phyloP scores from a whole-genome alignment of 1,140 invertebrate genomes.

The Apolygus lucorum region DNA sequence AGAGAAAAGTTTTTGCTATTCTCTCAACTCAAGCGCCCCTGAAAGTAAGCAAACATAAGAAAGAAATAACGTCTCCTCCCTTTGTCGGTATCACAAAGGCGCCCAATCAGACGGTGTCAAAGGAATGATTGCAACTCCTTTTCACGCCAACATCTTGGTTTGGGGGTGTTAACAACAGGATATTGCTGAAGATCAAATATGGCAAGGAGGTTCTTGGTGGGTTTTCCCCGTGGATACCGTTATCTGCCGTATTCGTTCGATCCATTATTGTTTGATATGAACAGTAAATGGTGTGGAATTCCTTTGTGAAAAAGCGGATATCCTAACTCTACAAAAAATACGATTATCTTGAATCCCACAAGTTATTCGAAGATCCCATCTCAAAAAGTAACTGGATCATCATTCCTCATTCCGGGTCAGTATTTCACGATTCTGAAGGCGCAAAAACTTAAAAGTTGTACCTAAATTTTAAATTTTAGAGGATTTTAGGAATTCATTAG shows the following conservation, averaged over 20 bases:
- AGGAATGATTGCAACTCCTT: slow-evolving; percentile 12
- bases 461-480: no score
- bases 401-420: no score
- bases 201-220: not conserved
- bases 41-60: slow-evolving; percentile 16
- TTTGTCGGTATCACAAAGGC: not conserved
- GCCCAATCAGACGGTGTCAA: slow-evolving; percentile 13
- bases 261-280: not conserved
- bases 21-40: not conserved
- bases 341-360: no score
- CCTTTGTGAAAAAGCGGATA: no score
- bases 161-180: slow-evolving; percentile 13
- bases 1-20: slow-evolving; percentile 13
- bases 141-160: slow-evolving; percentile 11
- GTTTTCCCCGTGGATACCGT: not conserved
- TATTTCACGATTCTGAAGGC: no score
- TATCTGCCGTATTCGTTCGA: not conserved
- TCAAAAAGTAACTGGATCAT: no score
- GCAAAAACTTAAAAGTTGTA: no score
- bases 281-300: not conserved
- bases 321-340: no score
- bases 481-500: no score
- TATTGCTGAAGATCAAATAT: slow-evolving; percentile 13
- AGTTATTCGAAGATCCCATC: no score
- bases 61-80: slow-evolving; percentile 8